phyloP scores from a whole-genome alignment of 2,888 invertebrate species.

The Orchesella flavescens region DNA sequence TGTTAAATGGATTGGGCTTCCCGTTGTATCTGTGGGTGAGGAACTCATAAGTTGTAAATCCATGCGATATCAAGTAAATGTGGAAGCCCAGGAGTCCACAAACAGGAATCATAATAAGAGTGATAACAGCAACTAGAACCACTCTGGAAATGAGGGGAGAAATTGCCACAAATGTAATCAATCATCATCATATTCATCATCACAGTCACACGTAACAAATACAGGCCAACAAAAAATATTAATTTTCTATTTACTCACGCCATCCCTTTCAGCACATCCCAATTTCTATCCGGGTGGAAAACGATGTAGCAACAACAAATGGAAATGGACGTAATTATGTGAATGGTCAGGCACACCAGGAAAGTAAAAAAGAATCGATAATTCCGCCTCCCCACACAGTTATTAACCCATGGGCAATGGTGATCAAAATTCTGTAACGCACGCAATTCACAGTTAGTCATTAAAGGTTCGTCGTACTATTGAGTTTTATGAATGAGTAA shows the following conservation, averaged over 20 bases:
- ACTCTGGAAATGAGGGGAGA: slow-evolving; percentile 2
- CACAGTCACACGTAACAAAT: neutral
- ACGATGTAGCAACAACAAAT: neutral
- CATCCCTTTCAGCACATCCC: slow-evolving; percentile 15
- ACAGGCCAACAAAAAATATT: neutral
- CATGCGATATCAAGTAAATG: slow-evolving; percentile 16
- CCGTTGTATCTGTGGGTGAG: slow-evolving; percentile 14
- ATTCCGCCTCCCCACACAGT: slow-evolving; percentile 41
- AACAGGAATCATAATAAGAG: slow-evolving; percentile 20
- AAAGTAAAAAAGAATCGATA: slow-evolving; percentile 50
- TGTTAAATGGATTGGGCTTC: slow-evolving; percentile 23
- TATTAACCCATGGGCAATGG: slow-evolving; percentile 31
- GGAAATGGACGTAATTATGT: neutral
- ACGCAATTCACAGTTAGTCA: too few species aligned
- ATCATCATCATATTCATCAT: neutral
- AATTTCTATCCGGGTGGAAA: neutral
- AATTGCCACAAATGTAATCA: neutral
- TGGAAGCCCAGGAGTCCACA: slow-evolving; percentile 38
- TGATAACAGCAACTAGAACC: neutral
- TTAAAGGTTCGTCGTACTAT: too few species aligned
- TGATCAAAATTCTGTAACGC: slow-evolving; percentile 5
- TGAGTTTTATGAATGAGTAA: too few species aligned
- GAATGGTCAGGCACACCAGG: slow-evolving; percentile 25
- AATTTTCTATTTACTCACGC: slow-evolving; percentile 35
- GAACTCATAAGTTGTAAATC: slow-evolving; percentile 34